These are phyloP conservation scores for Paradoxurus hermaphroditus DNA, from an alignment of 2,113 vertebrate genomes.

Conservation along the genomic window DNA sequence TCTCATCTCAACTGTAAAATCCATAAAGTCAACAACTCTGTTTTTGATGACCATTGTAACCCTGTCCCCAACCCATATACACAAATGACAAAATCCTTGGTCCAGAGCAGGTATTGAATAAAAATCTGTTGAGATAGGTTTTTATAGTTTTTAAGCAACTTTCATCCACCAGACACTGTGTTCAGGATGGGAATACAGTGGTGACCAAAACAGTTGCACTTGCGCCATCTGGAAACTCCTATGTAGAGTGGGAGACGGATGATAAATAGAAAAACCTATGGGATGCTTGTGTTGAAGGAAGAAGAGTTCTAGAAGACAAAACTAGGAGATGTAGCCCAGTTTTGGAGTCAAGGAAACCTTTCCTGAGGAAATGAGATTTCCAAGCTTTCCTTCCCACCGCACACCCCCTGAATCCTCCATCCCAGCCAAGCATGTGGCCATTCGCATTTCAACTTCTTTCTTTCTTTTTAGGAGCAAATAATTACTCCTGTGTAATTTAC, in stretches of 20 bases:
- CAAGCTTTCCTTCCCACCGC: not conserved
- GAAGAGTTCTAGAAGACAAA: not conserved
- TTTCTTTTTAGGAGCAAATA: not conserved
- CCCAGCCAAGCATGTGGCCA: not conserved
- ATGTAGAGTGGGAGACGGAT: not conserved
- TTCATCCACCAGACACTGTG: not conserved
- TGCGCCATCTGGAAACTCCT: not conserved
- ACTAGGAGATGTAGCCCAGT: not conserved
- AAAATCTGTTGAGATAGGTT: not conserved
- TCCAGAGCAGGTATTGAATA: not conserved
- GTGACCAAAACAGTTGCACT: not conserved
- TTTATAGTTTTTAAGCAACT: not conserved
- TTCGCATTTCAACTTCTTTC: not conserved
- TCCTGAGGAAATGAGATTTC: not conserved
- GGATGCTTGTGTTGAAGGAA: not conserved
- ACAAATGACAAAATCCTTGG: not conserved
- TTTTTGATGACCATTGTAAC: not conserved
- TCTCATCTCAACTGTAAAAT: not conserved
- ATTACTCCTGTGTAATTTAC: not conserved
- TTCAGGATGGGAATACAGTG: not conserved
- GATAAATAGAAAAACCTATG: not conserved
- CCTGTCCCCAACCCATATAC: not conserved
- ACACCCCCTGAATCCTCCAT: not conserved
- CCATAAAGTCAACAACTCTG: not conserved
- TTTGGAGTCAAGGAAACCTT: not conserved